Percentiles rank a stretch among this genome's conserved stretches.
Conservation (phyloP, 2,113 vertebrate genomes). For the Anhinga anhinga region DNA sequence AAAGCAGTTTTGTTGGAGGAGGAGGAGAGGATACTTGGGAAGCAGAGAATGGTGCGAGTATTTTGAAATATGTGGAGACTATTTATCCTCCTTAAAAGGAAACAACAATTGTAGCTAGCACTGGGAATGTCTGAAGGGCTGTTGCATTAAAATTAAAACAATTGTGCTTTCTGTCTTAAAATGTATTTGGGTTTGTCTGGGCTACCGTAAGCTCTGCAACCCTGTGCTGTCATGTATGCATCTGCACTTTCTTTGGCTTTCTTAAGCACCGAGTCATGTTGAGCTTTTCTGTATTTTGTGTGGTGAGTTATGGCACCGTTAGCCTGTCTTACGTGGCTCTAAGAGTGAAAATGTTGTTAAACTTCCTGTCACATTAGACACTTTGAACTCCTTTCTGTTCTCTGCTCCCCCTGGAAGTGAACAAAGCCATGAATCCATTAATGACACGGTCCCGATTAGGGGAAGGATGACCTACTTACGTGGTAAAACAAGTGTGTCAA, state of each 20-base stretch:
- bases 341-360: not conserved
- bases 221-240: not conserved
- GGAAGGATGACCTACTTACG: not conserved
- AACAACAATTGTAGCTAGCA: not conserved
- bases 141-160: not conserved
- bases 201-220: not conserved
- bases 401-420: not conserved
- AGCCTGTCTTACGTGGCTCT: not conserved
- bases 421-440: not conserved
- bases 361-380: not conserved
- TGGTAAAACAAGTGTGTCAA: not conserved
- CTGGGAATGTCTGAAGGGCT: not conserved
- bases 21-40: not conserved
- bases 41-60: not conserved
- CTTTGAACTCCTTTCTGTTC: not conserved
- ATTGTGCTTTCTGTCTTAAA: not conserved
- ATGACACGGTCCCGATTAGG: not conserved
- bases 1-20: not conserved
- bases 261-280: not conserved
- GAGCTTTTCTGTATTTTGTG: not conserved
- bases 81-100: not conserved
- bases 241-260: not conserved
- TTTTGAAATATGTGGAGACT: not conserved
- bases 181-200: not conserved
- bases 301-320: not conserved